Conservation (phyloP, 1,140 invertebrate genomes). For the Chironomus striatipennis region DNA sequence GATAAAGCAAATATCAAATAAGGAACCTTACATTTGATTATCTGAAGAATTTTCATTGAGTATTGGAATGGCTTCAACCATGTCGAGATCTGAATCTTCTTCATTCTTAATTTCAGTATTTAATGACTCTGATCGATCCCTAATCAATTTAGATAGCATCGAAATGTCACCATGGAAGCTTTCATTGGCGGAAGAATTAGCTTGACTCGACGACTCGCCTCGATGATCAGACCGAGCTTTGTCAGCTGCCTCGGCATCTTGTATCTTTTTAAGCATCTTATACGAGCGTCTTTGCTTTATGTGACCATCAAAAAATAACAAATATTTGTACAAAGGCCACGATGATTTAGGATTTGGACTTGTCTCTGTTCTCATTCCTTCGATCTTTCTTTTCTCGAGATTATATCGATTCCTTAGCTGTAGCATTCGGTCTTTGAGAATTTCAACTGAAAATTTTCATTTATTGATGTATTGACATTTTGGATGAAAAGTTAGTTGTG, state of each 20-base stretch:
- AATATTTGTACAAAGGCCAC: slow-evolving; percentile 38
- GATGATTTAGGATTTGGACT: slow-evolving; percentile 30
- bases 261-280: slow-evolving; percentile 28
- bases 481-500: too few species aligned
- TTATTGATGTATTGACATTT: too few species aligned
- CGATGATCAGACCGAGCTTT: not conserved
- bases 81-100: slow-evolving; percentile 14
- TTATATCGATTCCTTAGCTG: slow-evolving; percentile 39
- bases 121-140: not conserved
- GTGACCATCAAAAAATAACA: slow-evolving; percentile 37
- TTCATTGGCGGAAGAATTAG: slow-evolving; percentile 8
- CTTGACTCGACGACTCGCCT: slow-evolving; percentile 15
- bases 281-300: slow-evolving; percentile 37
- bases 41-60: slow-evolving; percentile 15
- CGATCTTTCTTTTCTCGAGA: slow-evolving; percentile 37
- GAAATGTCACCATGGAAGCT: slow-evolving; percentile 18
- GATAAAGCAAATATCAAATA: not conserved
- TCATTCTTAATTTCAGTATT: slow-evolving; percentile 15
- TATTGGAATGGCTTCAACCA: slow-evolving; percentile 20
- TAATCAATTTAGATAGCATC: not conserved
- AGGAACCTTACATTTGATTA: not conserved
- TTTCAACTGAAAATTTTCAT: slow-evolving; percentile 29
- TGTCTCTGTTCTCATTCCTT: slow-evolving; percentile 29
- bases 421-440: slow-evolving; percentile 37
- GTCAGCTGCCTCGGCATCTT: not conserved